A percentile compares a stretch with the other conserved stretches of the same genome.
These are phyloP conservation scores for Xerus rutilus DNA, from an alignment of 2,797 vertebrate species.

Conservation along the genomic window DNA sequence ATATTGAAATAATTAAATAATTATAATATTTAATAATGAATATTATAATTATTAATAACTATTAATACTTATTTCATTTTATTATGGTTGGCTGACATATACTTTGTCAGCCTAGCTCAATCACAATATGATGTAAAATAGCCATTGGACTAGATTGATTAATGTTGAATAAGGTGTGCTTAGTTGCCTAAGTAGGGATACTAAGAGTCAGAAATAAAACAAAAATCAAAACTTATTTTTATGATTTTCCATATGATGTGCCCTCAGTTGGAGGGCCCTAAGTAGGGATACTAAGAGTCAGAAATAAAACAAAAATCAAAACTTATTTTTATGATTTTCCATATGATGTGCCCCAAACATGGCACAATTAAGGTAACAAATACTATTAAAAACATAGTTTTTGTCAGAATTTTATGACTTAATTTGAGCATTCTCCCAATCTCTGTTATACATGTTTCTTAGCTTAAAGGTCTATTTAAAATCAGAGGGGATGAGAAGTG, in stretches of 20 bases:
- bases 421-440: background rate
- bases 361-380: background rate
- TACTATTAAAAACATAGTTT: background rate
- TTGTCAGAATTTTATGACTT: background rate
- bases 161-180: background rate
- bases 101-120: background rate
- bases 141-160: background rate
- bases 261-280: background rate
- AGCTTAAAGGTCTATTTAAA: background rate
- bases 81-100: background rate
- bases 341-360: background rate
- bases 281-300: background rate
- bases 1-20: too few relatives aligned
- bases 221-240: background rate
- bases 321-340: background rate
- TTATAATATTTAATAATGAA: too few relatives aligned
- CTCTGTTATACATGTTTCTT: background rate
- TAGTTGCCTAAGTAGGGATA: background rate
- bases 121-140: background rate
- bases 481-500: background rate
- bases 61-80: background rate
- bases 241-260: background rate
- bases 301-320: constrained; percentile 17
- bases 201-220: constrained; percentile 4
- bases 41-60: too few relatives aligned